Evolutionary conservation across 2,888 invertebrate genomes (phyloP).

Genomic region (Glaucopsyche alexis): DNA sequence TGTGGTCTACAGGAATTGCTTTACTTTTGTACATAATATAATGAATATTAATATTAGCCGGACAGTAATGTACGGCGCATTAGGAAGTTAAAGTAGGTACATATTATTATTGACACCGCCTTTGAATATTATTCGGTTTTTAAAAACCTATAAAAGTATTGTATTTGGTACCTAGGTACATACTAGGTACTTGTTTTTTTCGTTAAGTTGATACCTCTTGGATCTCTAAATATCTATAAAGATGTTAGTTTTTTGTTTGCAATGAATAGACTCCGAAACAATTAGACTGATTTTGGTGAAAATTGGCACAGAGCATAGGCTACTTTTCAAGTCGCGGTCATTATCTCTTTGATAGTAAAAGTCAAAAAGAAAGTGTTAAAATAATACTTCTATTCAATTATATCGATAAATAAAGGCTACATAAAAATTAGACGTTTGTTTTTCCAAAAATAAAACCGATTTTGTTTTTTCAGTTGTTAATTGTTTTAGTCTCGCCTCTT

Average conservation of each 20-base stretch:
- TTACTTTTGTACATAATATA: slow-evolving; percentile 37
- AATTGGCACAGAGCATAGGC: too few species aligned
- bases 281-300: too few species aligned
- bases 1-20: slow-evolving; percentile 50
- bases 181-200: neutral
- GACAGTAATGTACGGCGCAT: neutral
- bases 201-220: neutral
- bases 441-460: slow-evolving; percentile 4
- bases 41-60: slow-evolving; percentile 32
- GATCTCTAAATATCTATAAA: neutral
- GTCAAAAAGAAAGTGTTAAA: too few species aligned
- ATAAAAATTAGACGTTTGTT: neutral
- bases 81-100: neutral
- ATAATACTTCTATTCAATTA: too few species aligned
- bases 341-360: too few species aligned
- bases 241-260: too few species aligned
- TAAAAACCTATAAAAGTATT: neutral
- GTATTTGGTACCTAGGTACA: neutral
- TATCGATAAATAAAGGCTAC: neutral
- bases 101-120: neutral
- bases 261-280: too few species aligned
- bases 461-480: slow-evolving; percentile 38
- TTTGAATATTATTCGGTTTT: neutral
- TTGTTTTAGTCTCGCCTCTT: slow-evolving; percentile 45
- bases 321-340: too few species aligned